Percentiles rank a stretch among this genome's conserved stretches.
phyloP scores from a whole-genome alignment of 2,888 invertebrate genomes.

The Sphaerophoria rueppellii region DNA sequence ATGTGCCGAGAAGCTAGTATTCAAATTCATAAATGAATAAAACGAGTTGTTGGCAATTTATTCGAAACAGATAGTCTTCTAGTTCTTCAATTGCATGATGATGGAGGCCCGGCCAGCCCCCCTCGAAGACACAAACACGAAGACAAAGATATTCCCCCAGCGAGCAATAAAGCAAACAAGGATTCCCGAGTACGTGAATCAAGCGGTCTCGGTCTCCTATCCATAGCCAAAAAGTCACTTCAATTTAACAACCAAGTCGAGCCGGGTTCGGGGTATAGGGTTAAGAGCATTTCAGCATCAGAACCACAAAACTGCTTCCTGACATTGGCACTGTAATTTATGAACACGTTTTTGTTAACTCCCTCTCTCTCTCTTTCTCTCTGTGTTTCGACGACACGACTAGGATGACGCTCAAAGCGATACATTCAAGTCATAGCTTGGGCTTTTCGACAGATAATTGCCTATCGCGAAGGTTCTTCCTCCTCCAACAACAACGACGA shows the following conservation, averaged over 20 bases:
- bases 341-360: constrained; percentile 59
- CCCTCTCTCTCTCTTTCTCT: background rate
- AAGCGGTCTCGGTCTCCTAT: constrained; percentile 11
- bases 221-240: constrained; percentile 15
- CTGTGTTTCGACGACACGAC: background rate
- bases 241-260: constrained; percentile 5
- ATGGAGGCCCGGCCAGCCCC: background rate
- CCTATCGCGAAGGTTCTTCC: constrained; percentile 28
- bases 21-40: constrained; percentile 45
- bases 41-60: constrained; percentile 51
- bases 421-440: background rate
- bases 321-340: constrained; percentile 66
- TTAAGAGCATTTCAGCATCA: constrained; percentile 29
- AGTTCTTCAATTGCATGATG: constrained; percentile 30
- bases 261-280: background rate
- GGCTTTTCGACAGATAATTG: constrained; percentile 65
- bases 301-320: constrained; percentile 56
- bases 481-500: background rate
- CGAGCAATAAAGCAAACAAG: constrained; percentile 63
- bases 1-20: background rate
- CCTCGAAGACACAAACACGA: background rate
- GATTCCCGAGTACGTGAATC: constrained; percentile 46
- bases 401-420: background rate
- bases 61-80: constrained; percentile 30
- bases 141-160: constrained; percentile 47